Conservation (phyloP, 2,888 invertebrate species). For the Euclidia mi region DNA sequence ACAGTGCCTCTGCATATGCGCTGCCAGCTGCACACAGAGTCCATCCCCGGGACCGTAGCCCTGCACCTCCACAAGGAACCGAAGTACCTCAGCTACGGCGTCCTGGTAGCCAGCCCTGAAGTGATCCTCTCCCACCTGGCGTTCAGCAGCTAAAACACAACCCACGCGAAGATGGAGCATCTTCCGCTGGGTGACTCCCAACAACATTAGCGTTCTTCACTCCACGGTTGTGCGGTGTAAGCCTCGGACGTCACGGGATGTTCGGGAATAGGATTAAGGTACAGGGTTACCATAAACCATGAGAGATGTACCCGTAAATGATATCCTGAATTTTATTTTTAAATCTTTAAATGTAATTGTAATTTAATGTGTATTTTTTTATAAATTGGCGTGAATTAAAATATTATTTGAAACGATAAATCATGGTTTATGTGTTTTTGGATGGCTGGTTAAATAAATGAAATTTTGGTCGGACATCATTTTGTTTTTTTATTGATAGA, state of each 20-base stretch:
- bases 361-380: too few species aligned
- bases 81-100: constrained; percentile 96
- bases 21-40: constrained; percentile 94
- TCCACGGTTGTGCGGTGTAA: constrained; percentile 51
- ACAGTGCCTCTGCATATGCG: constrained; percentile 96
- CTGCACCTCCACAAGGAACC: constrained; percentile 96
- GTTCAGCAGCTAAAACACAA: constrained; percentile 81
- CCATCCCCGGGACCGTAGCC: constrained; percentile 95
- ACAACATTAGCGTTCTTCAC: constrained; percentile 76
- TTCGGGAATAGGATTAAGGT: constrained; percentile 1
- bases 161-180: constrained; percentile 75
- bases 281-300: constrained; percentile 34
- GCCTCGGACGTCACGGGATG: constrained; percentile 30
- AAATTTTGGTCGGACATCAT: constrained; percentile 27
- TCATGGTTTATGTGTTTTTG: constrained; percentile 28
- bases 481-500: background rate
- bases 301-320: background rate
- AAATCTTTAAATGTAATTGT: too few species aligned
- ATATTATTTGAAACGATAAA: background rate
- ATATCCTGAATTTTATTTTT: background rate
- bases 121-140: constrained; percentile 69
- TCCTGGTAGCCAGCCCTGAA: constrained; percentile 97
- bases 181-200: constrained; percentile 72
- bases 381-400: too few species aligned
- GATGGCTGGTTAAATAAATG: constrained; percentile 1